Base-by-base conservation (phyloP, 2,113 vertebrate species). In the Rhombomys opimus region DNA sequence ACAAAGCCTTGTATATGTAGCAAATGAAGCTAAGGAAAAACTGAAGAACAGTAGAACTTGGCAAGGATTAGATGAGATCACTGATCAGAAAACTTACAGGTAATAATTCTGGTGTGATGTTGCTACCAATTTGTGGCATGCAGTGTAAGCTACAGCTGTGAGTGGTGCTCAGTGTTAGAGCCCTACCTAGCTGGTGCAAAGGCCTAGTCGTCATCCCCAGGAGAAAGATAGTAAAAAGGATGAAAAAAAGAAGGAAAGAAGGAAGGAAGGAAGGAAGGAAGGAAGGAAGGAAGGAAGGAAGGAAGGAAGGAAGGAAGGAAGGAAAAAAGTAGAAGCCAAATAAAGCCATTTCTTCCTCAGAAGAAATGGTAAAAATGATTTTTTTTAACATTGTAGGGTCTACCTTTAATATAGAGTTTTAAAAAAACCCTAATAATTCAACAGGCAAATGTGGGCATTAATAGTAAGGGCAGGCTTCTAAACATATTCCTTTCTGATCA, bases 21-120 rank as follows among this genome's bases (percentile, higher is more conserved):
- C 46, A 92, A 93, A 77, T 50, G 73, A 93, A 94, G 17, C 50
- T 75, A 59, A 73, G 38, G 80, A 46, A n/a, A 61, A 12, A 8
- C 46, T 10, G 54, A 20, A 7, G 1, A 85, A 25, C 63, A 76
- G 38, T 14, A 1, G 17, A 27, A 20, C 20, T 68, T 22, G 68
- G 6, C 2, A 1, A 35, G 38, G 32, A 20, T 1, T 1, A 32
- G 68, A 90, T 6, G 4, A 59, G 38, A 59, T 27, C 50, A 5
- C 68, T 35, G 57, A n/a, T 23, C 63, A 30, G 59, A 67, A 93
- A 73, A 12, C 12, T 84, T 70, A 35, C 35, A 77, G 67, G 11
- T 30, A 38, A 15, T 61, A 65, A 27, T 72, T 46, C 18, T 22
- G 32, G 63, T 25, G 30, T 27, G 25, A 57, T 18, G 13, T 27